Evolutionary conservation across 37 sponge, comb jelly and placozoan species (phyloP), one percentile per base, ranked within the genome.

Genomic region (Lycopodina hypogea): DNA sequence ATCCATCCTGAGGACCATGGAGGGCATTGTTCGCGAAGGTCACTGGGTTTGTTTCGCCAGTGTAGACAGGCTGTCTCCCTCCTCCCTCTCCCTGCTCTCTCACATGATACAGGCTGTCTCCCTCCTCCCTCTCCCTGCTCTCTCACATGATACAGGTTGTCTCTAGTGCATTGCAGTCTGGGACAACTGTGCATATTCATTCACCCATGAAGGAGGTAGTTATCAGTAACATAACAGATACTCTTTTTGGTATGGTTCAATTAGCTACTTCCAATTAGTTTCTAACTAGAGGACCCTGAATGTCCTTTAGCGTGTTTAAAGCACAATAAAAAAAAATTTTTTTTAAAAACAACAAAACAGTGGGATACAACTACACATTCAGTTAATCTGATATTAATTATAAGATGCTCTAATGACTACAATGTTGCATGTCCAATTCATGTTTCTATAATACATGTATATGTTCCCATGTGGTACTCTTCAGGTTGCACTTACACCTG

Each of bases 11-110:
- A 74, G 69, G 42, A 52, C 64, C 1, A 36, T 91, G 41, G 79
- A 83, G 26, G 92, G 92, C n/a, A 40, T 78, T 3, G 83, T 81
- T 3, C 87, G 81, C 82, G 89, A 79, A 68, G 92, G 92, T 1
- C 72, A 70, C 41, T 94, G 95, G 95, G 88, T 35, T 22, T 90
- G 92, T 42, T 84, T 94, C 68, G 58, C 76, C 62, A 81, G 87
- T 68, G 78, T 86, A 3, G 64, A 79, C 42, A 56, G 55, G 29
- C 80, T 94, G 8, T 19, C 77, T 12, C 0, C 28, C 9, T 55
- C 77, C 21, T 58, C 78, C 37, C 45, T 94, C 41, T 78, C 88
- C 39, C 69, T 88, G 34, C 63, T 94, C 22, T 83, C 81, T 23
- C 87, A 88, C 9, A 80, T 86, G 74, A 70, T 90, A 52, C 79